Evolutionary conservation across 64 coral and sea anemone species (phyloP).

Genomic region (Pachyseris speciosa): DNA sequence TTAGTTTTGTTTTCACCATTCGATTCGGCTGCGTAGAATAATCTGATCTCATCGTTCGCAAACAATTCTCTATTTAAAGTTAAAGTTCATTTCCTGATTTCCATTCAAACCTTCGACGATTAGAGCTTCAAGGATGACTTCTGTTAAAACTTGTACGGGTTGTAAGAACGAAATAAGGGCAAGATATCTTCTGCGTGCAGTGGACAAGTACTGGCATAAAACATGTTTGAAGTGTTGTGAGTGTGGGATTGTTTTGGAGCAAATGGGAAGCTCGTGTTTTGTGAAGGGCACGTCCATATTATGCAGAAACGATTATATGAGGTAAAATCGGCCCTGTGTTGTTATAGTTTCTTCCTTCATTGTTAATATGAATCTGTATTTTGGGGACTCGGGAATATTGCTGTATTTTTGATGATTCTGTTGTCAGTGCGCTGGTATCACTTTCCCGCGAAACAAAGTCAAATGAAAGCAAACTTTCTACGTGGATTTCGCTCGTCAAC

Average conservation of each 20-base stretch:
- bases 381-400: too few relatives aligned
- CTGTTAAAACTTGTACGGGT: constrained; percentile 6
- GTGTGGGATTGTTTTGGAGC: constrained; percentile 30
- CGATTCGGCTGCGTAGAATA: too few relatives aligned
- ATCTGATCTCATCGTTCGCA: too few relatives aligned
- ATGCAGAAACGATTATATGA: constrained; percentile 55
- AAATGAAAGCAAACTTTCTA: too few relatives aligned
- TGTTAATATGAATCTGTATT: neutral
- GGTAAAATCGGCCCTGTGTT: neutral
- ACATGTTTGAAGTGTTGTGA: constrained; percentile 44
- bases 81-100: too few relatives aligned
- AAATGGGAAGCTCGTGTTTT: constrained; percentile 50
- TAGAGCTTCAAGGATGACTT: neutral
- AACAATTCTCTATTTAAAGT: too few relatives aligned
- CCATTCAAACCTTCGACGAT: neutral
- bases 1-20: too few relatives aligned
- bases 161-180: constrained; percentile 28
- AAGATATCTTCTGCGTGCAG: constrained; percentile 30
- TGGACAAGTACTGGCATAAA: constrained; percentile 61
- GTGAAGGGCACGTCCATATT: constrained; percentile 41
- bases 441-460: too few relatives aligned
- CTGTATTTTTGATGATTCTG: neutral
- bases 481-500: too few relatives aligned
- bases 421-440: too few relatives aligned
- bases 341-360: neutral